Evolutionary conservation across 2,888 invertebrate genomes (phyloP).

Genomic region (Pristionchus exspectatus): DNA sequence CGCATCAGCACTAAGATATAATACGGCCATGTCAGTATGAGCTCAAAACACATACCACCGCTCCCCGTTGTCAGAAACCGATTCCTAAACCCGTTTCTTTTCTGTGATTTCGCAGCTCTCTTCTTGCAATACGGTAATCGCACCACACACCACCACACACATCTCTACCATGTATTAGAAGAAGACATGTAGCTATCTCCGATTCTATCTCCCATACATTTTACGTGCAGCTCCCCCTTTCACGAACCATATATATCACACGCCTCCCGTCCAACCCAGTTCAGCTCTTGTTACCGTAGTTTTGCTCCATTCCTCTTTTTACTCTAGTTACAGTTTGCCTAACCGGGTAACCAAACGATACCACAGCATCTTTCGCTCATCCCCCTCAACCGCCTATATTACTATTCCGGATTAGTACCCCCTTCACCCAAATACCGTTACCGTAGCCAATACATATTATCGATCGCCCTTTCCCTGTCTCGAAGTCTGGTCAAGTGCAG

Average conservation of each 20-base stretch:
- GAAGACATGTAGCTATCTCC: constrained; percentile 10
- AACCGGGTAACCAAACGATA: constrained; percentile 31
- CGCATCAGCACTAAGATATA: background rate
- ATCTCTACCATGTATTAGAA: background rate
- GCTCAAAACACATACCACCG: background rate
- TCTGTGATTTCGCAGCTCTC: background rate
- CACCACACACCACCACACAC: constrained; percentile 27
- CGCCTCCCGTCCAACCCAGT: background rate
- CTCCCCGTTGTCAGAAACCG: background rate
- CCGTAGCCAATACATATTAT: background rate
- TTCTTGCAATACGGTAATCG: constrained; percentile 14
- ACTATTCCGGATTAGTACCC: background rate
- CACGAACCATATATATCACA: background rate
- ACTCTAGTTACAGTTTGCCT: constrained; percentile 44
- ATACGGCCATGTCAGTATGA: background rate
- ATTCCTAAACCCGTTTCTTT: background rate
- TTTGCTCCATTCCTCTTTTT: constrained; percentile 10
- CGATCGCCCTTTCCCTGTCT: background rate
- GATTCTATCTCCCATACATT: background rate
- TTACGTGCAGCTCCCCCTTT: background rate
- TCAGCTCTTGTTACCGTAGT: constrained; percentile 22
- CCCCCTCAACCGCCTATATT: too few species aligned
- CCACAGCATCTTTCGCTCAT: constrained; percentile 37
- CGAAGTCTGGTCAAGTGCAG: background rate
- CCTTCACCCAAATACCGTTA: background rate